phyloP scores from a whole-genome alignment of 2,888 invertebrate genomes.

The Malachius bipustulatus region DNA sequence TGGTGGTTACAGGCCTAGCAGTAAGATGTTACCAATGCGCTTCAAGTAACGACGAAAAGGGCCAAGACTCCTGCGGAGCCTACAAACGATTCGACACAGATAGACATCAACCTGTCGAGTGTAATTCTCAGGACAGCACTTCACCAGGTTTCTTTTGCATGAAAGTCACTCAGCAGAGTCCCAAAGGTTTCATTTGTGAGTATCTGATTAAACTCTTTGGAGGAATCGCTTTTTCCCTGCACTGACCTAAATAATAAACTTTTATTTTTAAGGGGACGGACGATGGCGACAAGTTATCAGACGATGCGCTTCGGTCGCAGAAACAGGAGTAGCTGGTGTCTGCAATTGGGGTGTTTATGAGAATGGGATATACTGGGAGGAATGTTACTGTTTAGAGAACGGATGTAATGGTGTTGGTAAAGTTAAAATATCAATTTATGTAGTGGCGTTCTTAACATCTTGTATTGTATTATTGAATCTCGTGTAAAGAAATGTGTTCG shows the following conservation, averaged over 20 bases:
- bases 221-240: no score
- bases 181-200: constrained; percentile 90
- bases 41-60: constrained; percentile 67
- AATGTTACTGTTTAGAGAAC: constrained; percentile 89
- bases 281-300: constrained; percentile 86
- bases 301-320: constrained; percentile 80
- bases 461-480: no score
- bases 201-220: no score
- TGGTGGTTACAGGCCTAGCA: constrained; percentile 43
- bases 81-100: constrained; percentile 74
- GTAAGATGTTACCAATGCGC: constrained; percentile 92
- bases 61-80: constrained; percentile 82
- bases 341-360: constrained; percentile 94
- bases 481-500: no score
- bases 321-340: constrained; percentile 85
- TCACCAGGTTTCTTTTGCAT: constrained; percentile 95
- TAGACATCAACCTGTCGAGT: constrained; percentile 82
- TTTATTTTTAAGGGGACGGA: constrained; percentile 70
- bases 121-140: constrained; percentile 85
- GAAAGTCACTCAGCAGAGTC: constrained; percentile 88
- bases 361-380: constrained; percentile 93
- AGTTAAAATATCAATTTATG: no score
- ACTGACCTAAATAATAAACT: constrained; percentile 1
- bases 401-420: constrained; percentile 62
- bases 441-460: no score